A percentile compares a stretch with the other conserved stretches of the same genome.
Conservation (phyloP, 2,797 vertebrate species). For the Podargus strigoides region DNA sequence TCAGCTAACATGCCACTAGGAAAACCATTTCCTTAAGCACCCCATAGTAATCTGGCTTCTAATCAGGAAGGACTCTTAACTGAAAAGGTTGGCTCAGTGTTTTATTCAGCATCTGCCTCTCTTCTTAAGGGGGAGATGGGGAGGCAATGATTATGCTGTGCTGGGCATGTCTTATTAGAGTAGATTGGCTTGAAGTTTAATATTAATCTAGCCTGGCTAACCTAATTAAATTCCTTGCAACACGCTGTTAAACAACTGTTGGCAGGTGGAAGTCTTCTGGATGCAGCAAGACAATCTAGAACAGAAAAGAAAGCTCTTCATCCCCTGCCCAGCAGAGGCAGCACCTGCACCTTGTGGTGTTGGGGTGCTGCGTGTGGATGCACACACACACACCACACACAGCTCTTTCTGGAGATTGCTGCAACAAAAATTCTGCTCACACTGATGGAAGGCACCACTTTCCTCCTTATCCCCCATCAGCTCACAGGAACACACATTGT, state of each 20-base stretch:
- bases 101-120: not conserved
- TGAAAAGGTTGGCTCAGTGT: not conserved
- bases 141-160: not conserved
- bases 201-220: not conserved
- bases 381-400: rapidly evolving
- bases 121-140: not conserved
- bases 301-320: not conserved
- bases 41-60: not conserved
- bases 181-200: not conserved
- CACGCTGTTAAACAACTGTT: not conserved
- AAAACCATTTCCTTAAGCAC: not conserved
- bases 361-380: rapidly evolving
- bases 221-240: not conserved
- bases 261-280: not conserved
- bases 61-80: not conserved
- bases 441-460: too few species aligned
- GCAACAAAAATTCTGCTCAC: not conserved
- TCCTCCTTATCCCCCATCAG: too few species aligned
- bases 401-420: not conserved
- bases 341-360: rapidly evolving
- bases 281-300: not conserved
- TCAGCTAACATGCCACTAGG: not conserved
- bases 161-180: not conserved
- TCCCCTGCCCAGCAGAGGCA: rapidly evolving
- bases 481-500: not conserved